Base-by-base conservation (phyloP, 2,888 invertebrate genomes). In the Emesis furor region DNA sequence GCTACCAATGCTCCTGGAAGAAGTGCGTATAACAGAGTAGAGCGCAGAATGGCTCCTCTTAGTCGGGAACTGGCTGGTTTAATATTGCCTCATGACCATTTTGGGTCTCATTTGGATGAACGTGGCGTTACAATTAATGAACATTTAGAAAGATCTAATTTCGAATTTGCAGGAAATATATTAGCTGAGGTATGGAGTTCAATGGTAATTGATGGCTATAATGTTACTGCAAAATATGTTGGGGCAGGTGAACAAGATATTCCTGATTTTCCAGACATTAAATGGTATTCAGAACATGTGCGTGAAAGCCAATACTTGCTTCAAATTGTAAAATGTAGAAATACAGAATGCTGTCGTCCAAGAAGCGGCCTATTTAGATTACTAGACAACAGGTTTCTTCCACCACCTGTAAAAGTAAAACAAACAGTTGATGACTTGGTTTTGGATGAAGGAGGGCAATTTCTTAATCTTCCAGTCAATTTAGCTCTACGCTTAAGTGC, bases 381-480 rank as follows among this genome's bases (percentile, higher is more conserved):
- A 78, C 67, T 83, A 83, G 76, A 83, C 72, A 81, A 81, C 80
- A 83, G 79, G 71, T 77, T 83, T 78, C 78, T 84, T 83, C 81
- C 84, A 86, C 81, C 84, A 86, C 82, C 81, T 73, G 75, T 78
- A 78, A 80, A 78, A 80, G 80, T 82, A 74, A 77, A 79, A 83
- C 82, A 82, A 81, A 82, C 82, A 83, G 85, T 85, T 84, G 84
- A 81, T 76, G 82, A 86, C 78, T 84, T 87, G 77, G 81, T 84
- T 84, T 81, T 85, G 73, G 84, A 84, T 79, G 82, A 84, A 73
- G 79, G 86, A 86, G 85, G 83, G 86, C 83, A 86, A 81, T 68
- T 82, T 88, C 79, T 84, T 78, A 76, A 84, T 86, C 87, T 88
- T 88, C 85, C 90, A 88, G 84, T 86, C 86, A 89, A 88, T 86